A percentile compares a stretch with the other conserved stretches of the same genome.
Evolutionary conservation across 2,113 vertebrate species (phyloP).

Genomic region (Bubalus kerabau): DNA sequence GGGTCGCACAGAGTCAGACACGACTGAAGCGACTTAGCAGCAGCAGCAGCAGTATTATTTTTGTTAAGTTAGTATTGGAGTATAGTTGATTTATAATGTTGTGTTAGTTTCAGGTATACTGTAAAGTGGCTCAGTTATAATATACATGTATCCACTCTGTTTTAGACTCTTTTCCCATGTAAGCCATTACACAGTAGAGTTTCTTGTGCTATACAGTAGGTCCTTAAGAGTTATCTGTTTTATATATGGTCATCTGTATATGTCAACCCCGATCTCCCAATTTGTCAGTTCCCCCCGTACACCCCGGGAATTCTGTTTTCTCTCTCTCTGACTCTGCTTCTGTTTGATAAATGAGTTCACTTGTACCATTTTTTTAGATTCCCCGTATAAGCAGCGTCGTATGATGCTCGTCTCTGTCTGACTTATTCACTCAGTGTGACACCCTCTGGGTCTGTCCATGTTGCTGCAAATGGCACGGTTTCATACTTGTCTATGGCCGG

Average conservation of each 20-base stretch:
- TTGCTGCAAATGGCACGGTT: not conserved
- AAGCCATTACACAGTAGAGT: not conserved
- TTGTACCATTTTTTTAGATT: not conserved
- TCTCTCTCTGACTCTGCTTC: not conserved
- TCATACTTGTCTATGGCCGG: accelerated
- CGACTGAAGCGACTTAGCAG: accelerated
- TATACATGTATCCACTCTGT: not conserved
- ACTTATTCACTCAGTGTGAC: not conserved
- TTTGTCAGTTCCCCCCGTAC: not conserved
- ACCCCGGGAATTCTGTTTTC: not conserved
- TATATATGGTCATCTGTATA: not conserved
- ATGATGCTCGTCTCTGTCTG: not conserved
- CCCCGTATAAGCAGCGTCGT: accelerated
- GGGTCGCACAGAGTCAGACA: not conserved
- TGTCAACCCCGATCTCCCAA: not conserved
- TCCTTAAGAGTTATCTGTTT: not conserved
- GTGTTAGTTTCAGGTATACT: not conserved
- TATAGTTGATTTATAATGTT: not conserved
- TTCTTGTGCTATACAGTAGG: not conserved
- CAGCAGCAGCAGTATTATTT: not conserved
- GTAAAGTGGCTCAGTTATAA: not conserved
- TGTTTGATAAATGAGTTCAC: not conserved
- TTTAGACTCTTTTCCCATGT: not conserved
- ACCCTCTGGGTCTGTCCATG: not conserved
- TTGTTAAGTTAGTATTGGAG: not conserved